These are phyloP conservation scores for Hofmannophila pseudospretella DNA, from an alignment of 2,888 invertebrate genomes.

Conservation along the genomic window DNA sequence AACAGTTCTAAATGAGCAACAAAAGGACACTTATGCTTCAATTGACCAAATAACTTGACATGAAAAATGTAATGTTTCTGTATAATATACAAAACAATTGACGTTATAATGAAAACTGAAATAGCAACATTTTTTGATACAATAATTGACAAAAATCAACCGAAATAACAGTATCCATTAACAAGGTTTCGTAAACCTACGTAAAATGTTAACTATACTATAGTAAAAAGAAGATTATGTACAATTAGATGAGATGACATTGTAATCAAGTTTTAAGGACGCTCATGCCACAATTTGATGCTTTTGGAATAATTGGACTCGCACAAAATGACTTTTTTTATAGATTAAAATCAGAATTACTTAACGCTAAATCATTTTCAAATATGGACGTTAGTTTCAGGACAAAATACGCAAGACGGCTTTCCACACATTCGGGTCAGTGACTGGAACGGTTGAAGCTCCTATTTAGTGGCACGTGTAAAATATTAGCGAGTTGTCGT, in stretches of 20 bases:
- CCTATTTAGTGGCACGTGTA: not conserved
- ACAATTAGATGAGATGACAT: slow-evolving; percentile 41
- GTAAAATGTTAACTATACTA: slow-evolving; percentile 35
- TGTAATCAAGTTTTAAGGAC: slow-evolving; percentile 30
- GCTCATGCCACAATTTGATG: slow-evolving; percentile 26
- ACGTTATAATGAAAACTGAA: slow-evolving; percentile 50
- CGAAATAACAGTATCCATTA: slow-evolving; percentile 57
- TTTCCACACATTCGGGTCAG: slow-evolving; percentile 50
- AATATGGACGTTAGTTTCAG: slow-evolving; percentile 74
- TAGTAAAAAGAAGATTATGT: slow-evolving; percentile 50
- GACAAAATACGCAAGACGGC: slow-evolving; percentile 72
- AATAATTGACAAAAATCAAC: slow-evolving; percentile 72
- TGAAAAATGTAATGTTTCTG: slow-evolving; percentile 35
- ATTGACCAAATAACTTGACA: slow-evolving; percentile 68
- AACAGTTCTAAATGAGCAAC: slow-evolving; percentile 56
- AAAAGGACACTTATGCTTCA: slow-evolving; percentile 59
- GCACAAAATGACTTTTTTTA: slow-evolving; percentile 37
- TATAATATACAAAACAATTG: slow-evolving; percentile 55
- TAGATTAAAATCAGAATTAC: slow-evolving; percentile 57
- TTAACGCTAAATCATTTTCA: slow-evolving; percentile 72
- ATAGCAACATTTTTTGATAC: slow-evolving; percentile 49
- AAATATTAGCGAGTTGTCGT: slow-evolving; percentile 1
- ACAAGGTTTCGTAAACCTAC: slow-evolving; percentile 61
- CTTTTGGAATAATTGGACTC: slow-evolving; percentile 34
- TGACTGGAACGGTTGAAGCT: slow-evolving; percentile 11